Conservation (phyloP, 2,113 vertebrate species). For the Lipophrys pholis region DNA sequence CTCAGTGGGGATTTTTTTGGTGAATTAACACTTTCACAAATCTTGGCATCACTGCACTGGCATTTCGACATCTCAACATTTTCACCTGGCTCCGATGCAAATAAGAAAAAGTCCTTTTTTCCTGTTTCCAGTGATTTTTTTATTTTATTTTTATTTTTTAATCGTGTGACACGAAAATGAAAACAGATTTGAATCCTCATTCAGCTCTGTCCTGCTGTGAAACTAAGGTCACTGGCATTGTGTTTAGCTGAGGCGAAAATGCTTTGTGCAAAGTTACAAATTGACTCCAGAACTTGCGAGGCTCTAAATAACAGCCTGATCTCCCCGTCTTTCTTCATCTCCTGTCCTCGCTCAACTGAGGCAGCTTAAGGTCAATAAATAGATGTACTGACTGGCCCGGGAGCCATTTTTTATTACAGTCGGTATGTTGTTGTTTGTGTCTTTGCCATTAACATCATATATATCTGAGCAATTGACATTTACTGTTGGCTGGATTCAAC, state of each 20-base stretch:
- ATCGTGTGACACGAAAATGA: slow-evolving; percentile 22
- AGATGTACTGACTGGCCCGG: no score
- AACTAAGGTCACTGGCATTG: slow-evolving; percentile 10
- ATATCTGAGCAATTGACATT: no score
- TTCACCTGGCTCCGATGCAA: background rate
- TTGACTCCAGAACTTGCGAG: background rate
- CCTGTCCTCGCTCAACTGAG: slow-evolving; percentile 35
- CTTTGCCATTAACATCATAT: no score
- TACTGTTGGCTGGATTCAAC: no score
- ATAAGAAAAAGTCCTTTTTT: background rate
- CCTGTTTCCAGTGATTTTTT: slow-evolving; percentile 30
- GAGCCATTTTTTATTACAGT: no score
- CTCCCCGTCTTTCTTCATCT: slow-evolving; percentile 34
- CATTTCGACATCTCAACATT: background rate
- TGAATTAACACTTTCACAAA: background rate
- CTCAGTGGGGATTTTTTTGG: background rate
- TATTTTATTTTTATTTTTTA: background rate
- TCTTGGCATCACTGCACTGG: background rate
- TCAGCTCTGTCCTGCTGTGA: slow-evolving; percentile 12
- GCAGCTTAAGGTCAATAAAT: background rate
- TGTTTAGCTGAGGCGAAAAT: background rate
- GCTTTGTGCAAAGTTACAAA: slow-evolving; percentile 12
- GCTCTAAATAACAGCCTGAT: slow-evolving; percentile 46
- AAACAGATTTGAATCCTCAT: slow-evolving; percentile 27
- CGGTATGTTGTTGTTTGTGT: no score